A percentile compares a stretch with the other conserved stretches of the same genome.
Conservation (phyloP, 30 jellyfish, hydroid and myxozoan genomes). For the Thelohanellus kitauei region DNA sequence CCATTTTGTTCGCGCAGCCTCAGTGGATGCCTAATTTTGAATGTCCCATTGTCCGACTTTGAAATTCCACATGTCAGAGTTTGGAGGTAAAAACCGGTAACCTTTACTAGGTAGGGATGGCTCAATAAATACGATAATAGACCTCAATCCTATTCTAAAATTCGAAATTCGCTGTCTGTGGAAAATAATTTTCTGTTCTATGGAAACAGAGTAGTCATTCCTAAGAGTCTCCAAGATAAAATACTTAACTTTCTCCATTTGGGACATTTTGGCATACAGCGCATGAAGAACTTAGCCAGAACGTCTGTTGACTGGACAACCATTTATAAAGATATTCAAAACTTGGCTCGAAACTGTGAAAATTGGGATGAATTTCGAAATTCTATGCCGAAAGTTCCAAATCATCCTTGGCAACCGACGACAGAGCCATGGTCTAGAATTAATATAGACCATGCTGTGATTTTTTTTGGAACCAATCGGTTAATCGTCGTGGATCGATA, state of each 20-base stretch:
- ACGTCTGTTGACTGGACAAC: slow-evolving; percentile 13
- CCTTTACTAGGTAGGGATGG: too few species aligned
- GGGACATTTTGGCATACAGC: slow-evolving; percentile 14
- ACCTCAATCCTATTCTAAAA: too few species aligned
- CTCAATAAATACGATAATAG: too few species aligned
- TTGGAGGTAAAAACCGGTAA: too few species aligned
- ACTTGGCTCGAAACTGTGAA: neutral
- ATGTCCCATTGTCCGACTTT: too few species aligned
- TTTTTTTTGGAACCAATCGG: slow-evolving; percentile 5
- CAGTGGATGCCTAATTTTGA: too few species aligned
- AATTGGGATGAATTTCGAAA: slow-evolving; percentile 13
- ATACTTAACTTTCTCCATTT: slow-evolving; percentile 1
- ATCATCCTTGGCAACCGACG: slow-evolving; percentile 8
- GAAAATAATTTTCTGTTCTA: too few species aligned
- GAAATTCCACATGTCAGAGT: too few species aligned
- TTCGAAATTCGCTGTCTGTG: too few species aligned
- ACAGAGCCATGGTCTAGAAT: slow-evolving; percentile 6
- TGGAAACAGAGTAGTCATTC: neutral
- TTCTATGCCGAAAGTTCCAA: slow-evolving; percentile 1
- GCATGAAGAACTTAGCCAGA: slow-evolving; percentile 8
- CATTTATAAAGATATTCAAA: slow-evolving; percentile 2
- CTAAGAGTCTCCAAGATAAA: neutral
- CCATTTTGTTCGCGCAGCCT: too few species aligned
- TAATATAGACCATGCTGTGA: slow-evolving; percentile 6
- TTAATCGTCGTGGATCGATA: slow-evolving; percentile 6